phyloP scores from a whole-genome alignment of 2,797 vertebrate species.

The Crocidura indochinensis region DNA sequence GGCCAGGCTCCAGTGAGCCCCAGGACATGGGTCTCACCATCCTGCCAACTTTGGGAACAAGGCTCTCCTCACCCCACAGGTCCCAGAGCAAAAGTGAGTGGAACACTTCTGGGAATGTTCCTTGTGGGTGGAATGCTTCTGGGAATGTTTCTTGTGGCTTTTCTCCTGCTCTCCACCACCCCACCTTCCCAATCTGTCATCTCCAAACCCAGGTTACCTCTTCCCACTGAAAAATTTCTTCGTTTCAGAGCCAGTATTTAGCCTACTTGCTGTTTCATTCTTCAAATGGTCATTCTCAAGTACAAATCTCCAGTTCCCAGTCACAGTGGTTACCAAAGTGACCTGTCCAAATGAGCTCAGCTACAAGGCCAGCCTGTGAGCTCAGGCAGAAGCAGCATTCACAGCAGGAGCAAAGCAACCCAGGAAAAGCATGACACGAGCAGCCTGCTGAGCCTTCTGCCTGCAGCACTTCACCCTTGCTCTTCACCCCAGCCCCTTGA shows the following conservation, averaged over 20 bases:
- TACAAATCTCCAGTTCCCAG: background rate
- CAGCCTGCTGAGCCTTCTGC: background rate
- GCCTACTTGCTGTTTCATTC: background rate
- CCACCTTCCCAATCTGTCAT: background rate
- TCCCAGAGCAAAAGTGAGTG: too few species aligned
- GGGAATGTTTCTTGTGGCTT: too few species aligned
- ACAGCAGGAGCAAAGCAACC: fast-evolving
- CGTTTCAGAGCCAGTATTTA: background rate
- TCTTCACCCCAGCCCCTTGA: background rate
- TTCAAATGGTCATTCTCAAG: background rate
- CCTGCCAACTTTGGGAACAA: too few species aligned
- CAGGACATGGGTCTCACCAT: too few species aligned
- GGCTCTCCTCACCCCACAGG: too few species aligned
- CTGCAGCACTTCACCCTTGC: background rate
- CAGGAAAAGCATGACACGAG: background rate
- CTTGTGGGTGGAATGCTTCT: too few species aligned
- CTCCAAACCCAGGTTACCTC: too few species aligned
- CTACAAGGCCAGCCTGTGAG: background rate
- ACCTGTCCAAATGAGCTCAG: background rate
- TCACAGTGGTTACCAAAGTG: background rate
- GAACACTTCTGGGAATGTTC: too few species aligned
- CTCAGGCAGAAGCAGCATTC: background rate
- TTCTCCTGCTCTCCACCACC: too few species aligned
- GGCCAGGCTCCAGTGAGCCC: background rate
- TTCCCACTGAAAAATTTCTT: background rate